A percentile compares a stretch with the other conserved stretches of the same genome.
phyloP scores from a whole-genome alignment of 2,797 vertebrate genomes.

The Amblyraja radiata region DNA sequence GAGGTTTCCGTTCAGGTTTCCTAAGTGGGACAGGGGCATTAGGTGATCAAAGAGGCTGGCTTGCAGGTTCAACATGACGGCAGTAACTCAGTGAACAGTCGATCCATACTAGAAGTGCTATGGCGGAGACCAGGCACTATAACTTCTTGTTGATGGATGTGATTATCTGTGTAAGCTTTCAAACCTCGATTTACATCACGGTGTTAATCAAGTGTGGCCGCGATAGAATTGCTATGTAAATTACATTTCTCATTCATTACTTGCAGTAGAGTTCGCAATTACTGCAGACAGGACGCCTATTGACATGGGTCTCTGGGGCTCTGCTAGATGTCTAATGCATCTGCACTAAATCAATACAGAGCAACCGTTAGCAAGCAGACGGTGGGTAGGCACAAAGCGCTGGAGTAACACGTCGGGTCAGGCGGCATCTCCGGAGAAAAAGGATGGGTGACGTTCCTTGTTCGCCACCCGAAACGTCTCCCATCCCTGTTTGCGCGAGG shows the following conservation, averaged over 20 bases:
- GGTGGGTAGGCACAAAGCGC: too few relatives aligned
- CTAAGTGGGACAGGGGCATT: too few relatives aligned
- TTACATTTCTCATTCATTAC: conserved; percentile 31
- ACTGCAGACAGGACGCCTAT: conserved; percentile 1
- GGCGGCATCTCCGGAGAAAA: too few relatives aligned
- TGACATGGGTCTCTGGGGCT: conserved; percentile 28
- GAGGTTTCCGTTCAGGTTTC: too few relatives aligned
- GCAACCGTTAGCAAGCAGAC: not conserved
- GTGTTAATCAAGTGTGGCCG: conserved; percentile 31
- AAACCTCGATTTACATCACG: conserved; percentile 12
- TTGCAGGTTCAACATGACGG: not conserved
- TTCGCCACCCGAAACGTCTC: too few relatives aligned
- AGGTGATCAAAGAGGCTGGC: not conserved
- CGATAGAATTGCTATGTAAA: conserved; percentile 20
- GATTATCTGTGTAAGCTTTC: conserved; percentile 30
- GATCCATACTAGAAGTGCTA: not conserved
- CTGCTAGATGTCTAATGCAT: conserved; percentile 1
- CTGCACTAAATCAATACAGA: conserved; percentile 12
- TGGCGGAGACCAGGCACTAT: not conserved
- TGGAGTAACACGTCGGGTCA: too few relatives aligned
- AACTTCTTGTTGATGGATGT: conserved; percentile 22
- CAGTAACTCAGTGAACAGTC: not conserved
- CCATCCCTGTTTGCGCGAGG: too few relatives aligned
- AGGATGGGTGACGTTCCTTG: too few relatives aligned
- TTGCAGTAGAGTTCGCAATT: conserved; percentile 22